Percentiles rank a stretch among this genome's conserved stretches.
These are phyloP conservation scores for Watsonalla binaria DNA, from an alignment of 2,888 invertebrate genomes.

Conservation along the genomic window DNA sequence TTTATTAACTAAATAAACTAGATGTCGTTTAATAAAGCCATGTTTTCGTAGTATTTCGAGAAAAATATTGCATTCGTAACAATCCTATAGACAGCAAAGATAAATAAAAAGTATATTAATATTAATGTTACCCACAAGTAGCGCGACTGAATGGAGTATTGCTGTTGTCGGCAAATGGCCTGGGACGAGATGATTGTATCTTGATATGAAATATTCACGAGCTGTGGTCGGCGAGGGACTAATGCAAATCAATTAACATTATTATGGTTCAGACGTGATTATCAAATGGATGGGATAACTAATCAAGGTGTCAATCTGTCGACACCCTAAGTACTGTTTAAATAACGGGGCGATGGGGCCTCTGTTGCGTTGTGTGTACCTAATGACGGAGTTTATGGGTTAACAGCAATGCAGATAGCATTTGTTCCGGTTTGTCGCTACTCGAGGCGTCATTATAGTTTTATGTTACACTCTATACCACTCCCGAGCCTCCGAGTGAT, in stretches of 20 bases:
- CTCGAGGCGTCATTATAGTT: conserved; percentile 16
- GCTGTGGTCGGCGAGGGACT: not conserved
- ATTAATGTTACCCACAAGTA: conserved; percentile 24
- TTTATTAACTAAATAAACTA: too few species aligned
- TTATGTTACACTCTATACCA: conserved; percentile 30
- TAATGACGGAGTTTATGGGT: too few species aligned
- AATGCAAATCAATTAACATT: not conserved
- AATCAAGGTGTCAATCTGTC: too few species aligned
- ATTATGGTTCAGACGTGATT: too few species aligned
- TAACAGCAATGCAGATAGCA: too few species aligned
- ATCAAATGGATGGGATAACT: too few species aligned
- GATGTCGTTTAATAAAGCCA: too few species aligned
- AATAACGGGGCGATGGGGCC: too few species aligned
- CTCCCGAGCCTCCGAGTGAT: conserved; percentile 17
- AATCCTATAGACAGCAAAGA: not conserved
- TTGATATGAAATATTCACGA: conserved; percentile 33
- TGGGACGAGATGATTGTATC: conserved; percentile 34
- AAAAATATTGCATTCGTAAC: too few species aligned
- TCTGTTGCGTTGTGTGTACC: too few species aligned
- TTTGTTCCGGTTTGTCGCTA: not conserved
- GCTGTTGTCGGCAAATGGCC: conserved; percentile 38
- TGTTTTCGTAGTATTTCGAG: too few species aligned
- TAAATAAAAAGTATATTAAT: not conserved
- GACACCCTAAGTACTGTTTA: too few species aligned
- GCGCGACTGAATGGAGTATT: conserved; percentile 36